A percentile compares a stretch with the other conserved stretches of the same genome.
These are phyloP conservation scores for Agrotis segetum DNA, from an alignment of 2,888 invertebrate genomes.

Conservation along the genomic window DNA sequence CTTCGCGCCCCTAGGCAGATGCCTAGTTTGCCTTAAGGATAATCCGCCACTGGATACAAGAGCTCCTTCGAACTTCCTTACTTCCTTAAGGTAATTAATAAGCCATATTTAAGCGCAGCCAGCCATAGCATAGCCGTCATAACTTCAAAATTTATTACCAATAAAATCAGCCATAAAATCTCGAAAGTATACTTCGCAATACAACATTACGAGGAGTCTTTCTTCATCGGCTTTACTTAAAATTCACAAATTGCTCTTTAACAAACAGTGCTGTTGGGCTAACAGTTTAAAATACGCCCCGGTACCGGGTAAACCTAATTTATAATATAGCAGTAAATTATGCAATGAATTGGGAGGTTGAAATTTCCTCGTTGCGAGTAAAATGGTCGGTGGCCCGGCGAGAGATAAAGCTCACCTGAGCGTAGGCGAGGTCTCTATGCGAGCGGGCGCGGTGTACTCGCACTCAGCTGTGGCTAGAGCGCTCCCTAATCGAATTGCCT, in stretches of 20 bases:
- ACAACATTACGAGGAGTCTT: slow-evolving; percentile 67
- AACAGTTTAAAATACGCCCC: slow-evolving; percentile 77
- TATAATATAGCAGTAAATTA: slow-evolving; percentile 82
- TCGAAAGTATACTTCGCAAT: slow-evolving; percentile 62
- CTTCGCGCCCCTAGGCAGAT: too few species aligned
- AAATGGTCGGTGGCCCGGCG: slow-evolving; percentile 72
- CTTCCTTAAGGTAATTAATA: slow-evolving; percentile 32
- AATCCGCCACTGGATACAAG: too few species aligned
- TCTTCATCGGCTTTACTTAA: slow-evolving; percentile 69
- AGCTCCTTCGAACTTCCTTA: slow-evolving; percentile 6
- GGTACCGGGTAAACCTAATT: slow-evolving; percentile 75
- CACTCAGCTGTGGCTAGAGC: slow-evolving; percentile 60
- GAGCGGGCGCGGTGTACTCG: slow-evolving; percentile 51
- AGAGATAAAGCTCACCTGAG: slow-evolving; percentile 73
- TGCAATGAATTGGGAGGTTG: slow-evolving; percentile 78
- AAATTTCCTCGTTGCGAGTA: slow-evolving; percentile 74
- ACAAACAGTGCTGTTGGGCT: slow-evolving; percentile 72
- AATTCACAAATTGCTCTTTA: slow-evolving; percentile 77
- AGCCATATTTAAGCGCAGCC: slow-evolving; percentile 44
- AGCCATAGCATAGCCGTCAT: slow-evolving; percentile 43
- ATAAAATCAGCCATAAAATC: slow-evolving; percentile 63
- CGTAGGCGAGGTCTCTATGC: slow-evolving; percentile 48
- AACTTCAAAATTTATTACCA: slow-evolving; percentile 53
- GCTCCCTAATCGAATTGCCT: slow-evolving; percentile 61
- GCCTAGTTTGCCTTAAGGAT: too few species aligned